Base-by-base conservation (phyloP, 2,888 invertebrate species). In the Drosophila yooni region DNA sequence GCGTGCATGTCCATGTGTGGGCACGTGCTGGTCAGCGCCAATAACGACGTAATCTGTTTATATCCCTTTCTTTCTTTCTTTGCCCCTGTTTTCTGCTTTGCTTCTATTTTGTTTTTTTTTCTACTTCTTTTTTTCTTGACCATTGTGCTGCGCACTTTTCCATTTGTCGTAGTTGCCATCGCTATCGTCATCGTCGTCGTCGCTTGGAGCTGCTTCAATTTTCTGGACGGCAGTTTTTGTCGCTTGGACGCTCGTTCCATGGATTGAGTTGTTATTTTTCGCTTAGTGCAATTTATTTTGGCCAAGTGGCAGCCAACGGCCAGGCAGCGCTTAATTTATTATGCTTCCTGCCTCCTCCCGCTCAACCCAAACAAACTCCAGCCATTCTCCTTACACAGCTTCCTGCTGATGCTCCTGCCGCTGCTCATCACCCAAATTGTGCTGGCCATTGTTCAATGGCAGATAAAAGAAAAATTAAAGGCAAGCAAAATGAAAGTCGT, bases 1-100 rank as follows among this genome's bases (percentile, higher is more conserved):
- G n/a, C 25, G n/a, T 21, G 21, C 40, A 10, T 34, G 36, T 61
- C 63, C 83, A 80, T 89, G 82, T 84, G 90, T 85, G 90, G 90
- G 83, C 86, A 87, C 90, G 90, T 85, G 88, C 84, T 85, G 85
- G 85, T 90, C 90, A 89, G 74, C 84, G 82, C 81, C 85, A 86
- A 86, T 90, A 86, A 86, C 90, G 88, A 87, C 86, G 89, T 89
- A 90, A 87, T 90, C 87, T 90, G 90, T 87, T 87, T 87, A 90
- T 87, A 89, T 87, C 87, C 90, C 80, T 87, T 90, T 85, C 71
- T 74, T 56, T 64, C 52, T n/a, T 46, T 46, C 34, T 25, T n/a
- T 53, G 25, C 53, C 25, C 36, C 13, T 56, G 38, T 40, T 40
- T 60, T 58, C 29, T 25, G 10, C 48, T 7, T 38, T 52, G 36